A percentile compares a stretch with the other conserved stretches of the same genome.
Evolutionary conservation across 2,797 vertebrate species (phyloP).

Genomic region (Sphenodon punctatus): DNA sequence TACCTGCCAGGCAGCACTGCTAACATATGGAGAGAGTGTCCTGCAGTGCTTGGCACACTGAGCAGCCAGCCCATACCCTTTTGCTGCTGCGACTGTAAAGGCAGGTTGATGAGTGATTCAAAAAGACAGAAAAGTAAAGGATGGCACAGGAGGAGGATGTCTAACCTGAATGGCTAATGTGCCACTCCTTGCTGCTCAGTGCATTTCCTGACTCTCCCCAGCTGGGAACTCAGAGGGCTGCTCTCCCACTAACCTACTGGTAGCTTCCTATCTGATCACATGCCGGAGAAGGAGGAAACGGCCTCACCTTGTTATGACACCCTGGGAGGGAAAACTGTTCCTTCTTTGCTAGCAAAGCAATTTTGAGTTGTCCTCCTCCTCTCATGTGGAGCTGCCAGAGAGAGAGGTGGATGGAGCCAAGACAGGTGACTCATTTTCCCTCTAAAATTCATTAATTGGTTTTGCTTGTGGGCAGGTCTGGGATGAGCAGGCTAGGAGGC

Average conservation of each 20-base stretch:
- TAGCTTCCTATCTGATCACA: not conserved
- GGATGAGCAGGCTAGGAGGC: not conserved
- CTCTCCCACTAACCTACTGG: not conserved
- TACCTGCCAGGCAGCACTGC: too few relatives aligned
- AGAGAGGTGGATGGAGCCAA: not conserved
- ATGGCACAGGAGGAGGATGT: not conserved
- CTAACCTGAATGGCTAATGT: not conserved
- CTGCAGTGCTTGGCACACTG: accelerated
- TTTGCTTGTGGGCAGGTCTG: not conserved
- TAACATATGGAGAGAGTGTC: not conserved
- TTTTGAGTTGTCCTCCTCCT: not conserved
- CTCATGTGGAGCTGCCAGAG: not conserved
- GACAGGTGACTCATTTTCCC: not conserved
- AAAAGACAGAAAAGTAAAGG: not conserved
- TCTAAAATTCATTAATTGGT: constrained; percentile 3
- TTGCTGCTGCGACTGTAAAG: not conserved
- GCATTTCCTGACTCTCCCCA: not conserved
- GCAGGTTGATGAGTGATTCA: not conserved
- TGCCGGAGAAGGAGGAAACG: not conserved
- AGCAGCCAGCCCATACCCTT: not conserved
- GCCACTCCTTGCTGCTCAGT: not conserved
- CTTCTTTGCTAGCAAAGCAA: constrained; percentile 5
- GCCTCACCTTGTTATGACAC: constrained; percentile 1
- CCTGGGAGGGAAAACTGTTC: not conserved
- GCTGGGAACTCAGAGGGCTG: not conserved